Percentiles rank a stretch among this genome's conserved stretches.
Conservation (phyloP, 2,797 vertebrate species). For the Syncerus caffer region DNA sequence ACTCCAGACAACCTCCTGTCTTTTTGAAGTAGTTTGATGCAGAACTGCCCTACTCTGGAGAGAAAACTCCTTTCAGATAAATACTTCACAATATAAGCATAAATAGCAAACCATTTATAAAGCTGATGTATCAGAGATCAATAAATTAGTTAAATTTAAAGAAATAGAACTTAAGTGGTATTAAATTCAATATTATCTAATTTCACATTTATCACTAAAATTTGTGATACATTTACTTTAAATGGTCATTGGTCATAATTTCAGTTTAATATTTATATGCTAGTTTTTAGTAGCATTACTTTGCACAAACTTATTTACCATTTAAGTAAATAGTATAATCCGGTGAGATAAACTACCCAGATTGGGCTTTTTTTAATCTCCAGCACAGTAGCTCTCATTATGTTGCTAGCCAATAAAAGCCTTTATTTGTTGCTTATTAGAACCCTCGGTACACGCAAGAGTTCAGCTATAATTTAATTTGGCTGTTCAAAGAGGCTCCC, state of each 20-base stretch:
- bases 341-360: conserved; percentile 73
- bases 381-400: conserved; percentile 78
- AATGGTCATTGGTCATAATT: conserved; percentile 74
- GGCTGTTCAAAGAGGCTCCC: conserved; percentile 78
- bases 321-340: conserved; percentile 80
- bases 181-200: conserved; percentile 70
- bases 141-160: conserved; percentile 62
- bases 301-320: conserved; percentile 76
- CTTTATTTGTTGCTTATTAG: conserved; percentile 84
- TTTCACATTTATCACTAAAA: conserved; percentile 65
- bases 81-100: conserved; percentile 29
- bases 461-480: conserved; percentile 83
- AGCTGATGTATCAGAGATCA: not conserved
- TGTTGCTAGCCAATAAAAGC: conserved; percentile 77
- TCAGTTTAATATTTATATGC: conserved; percentile 67
- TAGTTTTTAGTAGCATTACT: conserved; percentile 68
- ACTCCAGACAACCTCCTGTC: not conserved
- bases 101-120: conserved; percentile 59
- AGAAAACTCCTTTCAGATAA: conserved; percentile 46
- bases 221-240: conserved; percentile 55
- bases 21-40: conserved; percentile 55
- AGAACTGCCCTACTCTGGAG: not conserved
- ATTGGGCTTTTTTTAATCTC: conserved; percentile 76
- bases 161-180: conserved; percentile 55
- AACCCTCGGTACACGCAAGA: conserved; percentile 78